Percentiles rank a stretch among this genome's conserved stretches.
These are phyloP conservation scores for Eretmocerus hayati DNA, from an alignment of 2,888 invertebrate genomes.

Conservation along the genomic window DNA sequence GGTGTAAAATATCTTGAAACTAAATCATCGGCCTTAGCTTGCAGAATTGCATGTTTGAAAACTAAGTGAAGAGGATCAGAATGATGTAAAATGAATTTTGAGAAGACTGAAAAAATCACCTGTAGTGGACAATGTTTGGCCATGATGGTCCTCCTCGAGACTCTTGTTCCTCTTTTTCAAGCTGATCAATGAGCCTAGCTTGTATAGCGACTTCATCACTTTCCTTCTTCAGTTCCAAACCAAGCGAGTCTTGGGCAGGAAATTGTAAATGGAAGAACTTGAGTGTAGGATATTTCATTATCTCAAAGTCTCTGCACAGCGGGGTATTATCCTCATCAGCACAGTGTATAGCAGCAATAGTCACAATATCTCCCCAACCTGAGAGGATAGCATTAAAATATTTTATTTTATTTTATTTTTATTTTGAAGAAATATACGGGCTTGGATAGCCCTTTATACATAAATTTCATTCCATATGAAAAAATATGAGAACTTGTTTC, in stretches of 20 bases:
- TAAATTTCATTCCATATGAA: too few relatives aligned
- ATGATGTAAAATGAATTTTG: too few relatives aligned
- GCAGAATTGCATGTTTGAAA: too few relatives aligned
- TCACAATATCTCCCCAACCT: slow-evolving; percentile 70
- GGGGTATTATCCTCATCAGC: slow-evolving; percentile 75
- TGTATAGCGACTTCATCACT: slow-evolving; percentile 55
- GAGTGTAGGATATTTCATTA: slow-evolving; percentile 84
- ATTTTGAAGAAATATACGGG: too few relatives aligned
- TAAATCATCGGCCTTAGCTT: too few relatives aligned
- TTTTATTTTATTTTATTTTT: too few relatives aligned
- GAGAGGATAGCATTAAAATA: too few relatives aligned
- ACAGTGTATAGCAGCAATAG: slow-evolving; percentile 79
- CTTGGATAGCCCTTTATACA: too few relatives aligned
- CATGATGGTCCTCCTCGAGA: slow-evolving; percentile 53
- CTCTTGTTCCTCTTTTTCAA: slow-evolving; percentile 58
- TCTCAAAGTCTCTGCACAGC: slow-evolving; percentile 81
- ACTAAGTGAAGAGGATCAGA: too few relatives aligned
- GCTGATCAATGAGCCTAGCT: slow-evolving; percentile 50
- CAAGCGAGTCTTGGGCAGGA: slow-evolving; percentile 57
- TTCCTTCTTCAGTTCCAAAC: slow-evolving; percentile 53
- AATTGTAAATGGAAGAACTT: slow-evolving; percentile 68
- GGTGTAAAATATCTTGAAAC: too few relatives aligned
- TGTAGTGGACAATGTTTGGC: slow-evolving; percentile 60
- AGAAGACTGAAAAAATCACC: too few relatives aligned
- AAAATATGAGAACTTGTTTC: too few relatives aligned